Evolutionary conservation across 2,888 invertebrate genomes (phyloP).

Genomic region (Galeopsomyia nigrocyanea): DNA sequence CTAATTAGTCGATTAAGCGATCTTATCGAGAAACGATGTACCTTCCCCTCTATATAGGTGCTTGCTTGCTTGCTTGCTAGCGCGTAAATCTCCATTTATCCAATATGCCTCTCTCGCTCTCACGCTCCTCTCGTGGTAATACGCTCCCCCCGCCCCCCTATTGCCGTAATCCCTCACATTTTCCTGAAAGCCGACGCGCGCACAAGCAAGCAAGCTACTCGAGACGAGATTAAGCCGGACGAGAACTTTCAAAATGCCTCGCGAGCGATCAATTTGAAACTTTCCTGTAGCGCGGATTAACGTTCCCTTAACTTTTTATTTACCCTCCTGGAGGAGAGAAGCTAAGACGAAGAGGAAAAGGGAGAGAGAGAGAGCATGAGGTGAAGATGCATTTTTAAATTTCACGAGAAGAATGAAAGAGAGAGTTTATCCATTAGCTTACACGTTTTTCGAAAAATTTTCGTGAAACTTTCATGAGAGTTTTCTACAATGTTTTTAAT

Average conservation of each 20-base stretch:
- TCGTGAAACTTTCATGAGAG: too few relatives aligned
- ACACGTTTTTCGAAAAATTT: background rate
- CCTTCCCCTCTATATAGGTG: too few relatives aligned
- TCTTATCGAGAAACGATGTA: slow-evolving; percentile 44
- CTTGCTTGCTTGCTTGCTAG: background rate
- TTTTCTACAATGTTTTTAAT: too few relatives aligned
- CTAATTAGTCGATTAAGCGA: slow-evolving; percentile 59
- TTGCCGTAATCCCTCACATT: slow-evolving; percentile 41
- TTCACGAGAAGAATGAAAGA: slow-evolving; percentile 13
- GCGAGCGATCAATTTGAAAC: slow-evolving; percentile 43
- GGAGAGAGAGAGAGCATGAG: background rate
- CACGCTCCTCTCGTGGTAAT: background rate
- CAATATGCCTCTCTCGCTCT: slow-evolving; percentile 33
- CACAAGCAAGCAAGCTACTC: slow-evolving; percentile 17
- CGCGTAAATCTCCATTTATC: slow-evolving; percentile 48
- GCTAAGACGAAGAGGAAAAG: background rate
- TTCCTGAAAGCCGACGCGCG: slow-evolving; percentile 43
- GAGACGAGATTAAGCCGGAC: slow-evolving; percentile 38
- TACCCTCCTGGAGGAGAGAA: background rate
- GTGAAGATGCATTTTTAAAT: slow-evolving; percentile 21
- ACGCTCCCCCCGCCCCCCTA: background rate
- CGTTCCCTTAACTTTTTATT: slow-evolving; percentile 37
- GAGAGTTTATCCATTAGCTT: slow-evolving; percentile 1
- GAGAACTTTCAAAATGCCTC: slow-evolving; percentile 44
- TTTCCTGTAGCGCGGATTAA: slow-evolving; percentile 36